Base-by-base conservation (phyloP, 1,140 invertebrate genomes). In the Helicorthomorpha holstii region DNA sequence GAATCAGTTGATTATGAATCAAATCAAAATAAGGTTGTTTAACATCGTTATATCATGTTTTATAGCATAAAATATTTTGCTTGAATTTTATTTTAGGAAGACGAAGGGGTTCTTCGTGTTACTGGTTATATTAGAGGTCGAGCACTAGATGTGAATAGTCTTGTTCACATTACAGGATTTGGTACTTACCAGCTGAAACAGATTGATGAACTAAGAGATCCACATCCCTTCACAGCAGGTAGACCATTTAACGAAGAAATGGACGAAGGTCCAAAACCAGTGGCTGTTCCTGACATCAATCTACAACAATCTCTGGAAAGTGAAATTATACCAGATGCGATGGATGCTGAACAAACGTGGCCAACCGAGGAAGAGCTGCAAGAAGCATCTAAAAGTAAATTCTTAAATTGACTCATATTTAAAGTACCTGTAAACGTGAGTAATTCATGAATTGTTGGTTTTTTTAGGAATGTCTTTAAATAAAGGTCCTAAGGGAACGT, bases 331-430 rank as follows among this genome's bases (percentile, higher is more conserved):
- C 80, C 81, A 22, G 86, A 95, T 71, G 79, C 81, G 26, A 89
- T 96, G 87, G 85, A 94, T 66, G 85, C 81, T 16, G 92, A 97
- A 69, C 92, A 96, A 71, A 94, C 91, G 23, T 95, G 87, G 85
- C 90, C 91, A 0, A 93, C 86, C 25, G 82, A 88, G 54, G 85
- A 93, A 64, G 89, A 94, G 72, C 72, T 94, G 48, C 75, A 76
- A 59, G 73, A 80, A 57, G 81, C 84, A 1, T 60, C 66, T 50
- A 75, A 79, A 63, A 66, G 4, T 4, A 4, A 21, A 7, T 46
- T 21, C 7, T 7, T 7, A 21, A 7, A 21, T 22, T 22, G 7
- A 22, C 21, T 46, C 7, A 46, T 12, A 10, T 25, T 10, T 46
- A 4, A 25, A 46, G 19, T 19, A 44, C 38, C 44, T 23, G 29